phyloP scores from a whole-genome alignment of 2,797 vertebrate genomes.

The Enteromius unitaeniatus region DNA sequence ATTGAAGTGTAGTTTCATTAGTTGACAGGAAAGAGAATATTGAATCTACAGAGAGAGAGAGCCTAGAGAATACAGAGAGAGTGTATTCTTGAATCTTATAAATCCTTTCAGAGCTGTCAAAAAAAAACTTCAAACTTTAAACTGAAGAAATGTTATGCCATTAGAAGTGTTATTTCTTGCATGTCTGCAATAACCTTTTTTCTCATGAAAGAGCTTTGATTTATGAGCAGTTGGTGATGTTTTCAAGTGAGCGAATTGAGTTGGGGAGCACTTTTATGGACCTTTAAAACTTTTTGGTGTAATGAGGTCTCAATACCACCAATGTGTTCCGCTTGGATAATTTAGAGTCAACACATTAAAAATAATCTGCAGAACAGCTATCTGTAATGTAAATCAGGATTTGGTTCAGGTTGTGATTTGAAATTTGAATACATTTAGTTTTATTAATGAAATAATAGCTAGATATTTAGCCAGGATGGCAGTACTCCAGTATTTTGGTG shows the following conservation, averaged over 20 bases:
- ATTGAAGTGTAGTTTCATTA: background rate
- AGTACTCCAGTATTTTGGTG: background rate
- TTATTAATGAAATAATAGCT: background rate
- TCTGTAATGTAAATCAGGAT: background rate
- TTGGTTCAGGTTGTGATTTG: background rate
- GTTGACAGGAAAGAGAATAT: conserved; percentile 13
- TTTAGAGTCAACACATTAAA: background rate
- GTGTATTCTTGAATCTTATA: conserved; percentile 15
- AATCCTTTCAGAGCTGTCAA: conserved; percentile 15
- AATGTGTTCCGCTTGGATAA: conserved; percentile 18
- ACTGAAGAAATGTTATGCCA: background rate
- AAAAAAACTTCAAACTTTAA: conserved; percentile 2
- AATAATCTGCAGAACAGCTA: background rate
- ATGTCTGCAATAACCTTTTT: conserved; percentile 21
- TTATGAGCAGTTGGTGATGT: conserved; percentile 14
- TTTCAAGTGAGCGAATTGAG: background rate
- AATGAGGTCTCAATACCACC: conserved; percentile 15
- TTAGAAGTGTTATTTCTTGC: conserved; percentile 21
- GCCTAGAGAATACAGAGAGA: background rate
- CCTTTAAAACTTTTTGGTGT: conserved; percentile 5
- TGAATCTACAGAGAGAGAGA: background rate
- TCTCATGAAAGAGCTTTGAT: conserved; percentile 11
- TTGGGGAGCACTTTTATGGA: conserved; percentile 3
- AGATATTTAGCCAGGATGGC: background rate
- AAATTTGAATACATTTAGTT: background rate